Conservation (phyloP, 2,888 invertebrate species). For the Panzeria rudis region DNA sequence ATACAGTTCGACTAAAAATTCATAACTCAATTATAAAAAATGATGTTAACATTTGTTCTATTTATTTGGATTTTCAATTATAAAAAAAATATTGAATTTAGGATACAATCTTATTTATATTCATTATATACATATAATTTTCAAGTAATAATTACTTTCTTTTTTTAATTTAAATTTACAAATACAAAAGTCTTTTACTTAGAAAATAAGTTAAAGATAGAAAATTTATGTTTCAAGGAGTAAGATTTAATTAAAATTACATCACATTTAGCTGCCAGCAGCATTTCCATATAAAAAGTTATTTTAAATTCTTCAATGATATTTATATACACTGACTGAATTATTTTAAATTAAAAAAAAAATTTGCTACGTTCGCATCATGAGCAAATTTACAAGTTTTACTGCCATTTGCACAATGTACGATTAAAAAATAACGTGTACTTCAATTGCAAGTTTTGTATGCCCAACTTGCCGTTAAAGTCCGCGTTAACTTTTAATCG, state of each 20-base stretch:
- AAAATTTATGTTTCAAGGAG: slow-evolving; percentile 41
- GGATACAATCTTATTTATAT: not conserved
- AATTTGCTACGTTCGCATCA: not conserved
- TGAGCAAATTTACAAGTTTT: not conserved
- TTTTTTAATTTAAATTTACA: slow-evolving; percentile 30
- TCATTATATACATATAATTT: no score
- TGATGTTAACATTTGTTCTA: not conserved
- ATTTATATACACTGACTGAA: not conserved
- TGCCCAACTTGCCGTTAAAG: no score
- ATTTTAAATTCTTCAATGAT: not conserved
- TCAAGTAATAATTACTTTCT: not conserved
- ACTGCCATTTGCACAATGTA: no score
- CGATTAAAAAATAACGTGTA: no score
- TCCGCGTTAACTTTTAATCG: no score
- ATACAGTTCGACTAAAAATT: no score
- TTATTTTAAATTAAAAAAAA: not conserved
- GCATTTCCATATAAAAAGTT: slow-evolving; percentile 48
- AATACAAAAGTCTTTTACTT: slow-evolving; percentile 67
- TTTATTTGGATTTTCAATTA: not conserved
- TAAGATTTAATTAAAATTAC: slow-evolving; percentile 62
- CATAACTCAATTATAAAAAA: no score
- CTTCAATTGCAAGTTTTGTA: no score
- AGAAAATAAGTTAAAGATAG: slow-evolving; percentile 51
- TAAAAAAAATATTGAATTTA: slow-evolving; percentile 1
- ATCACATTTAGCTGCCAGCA: slow-evolving; percentile 72